Conservation (phyloP, 53 echinoderm and acorn worm genomes). For the Echinarachnius parma region DNA sequence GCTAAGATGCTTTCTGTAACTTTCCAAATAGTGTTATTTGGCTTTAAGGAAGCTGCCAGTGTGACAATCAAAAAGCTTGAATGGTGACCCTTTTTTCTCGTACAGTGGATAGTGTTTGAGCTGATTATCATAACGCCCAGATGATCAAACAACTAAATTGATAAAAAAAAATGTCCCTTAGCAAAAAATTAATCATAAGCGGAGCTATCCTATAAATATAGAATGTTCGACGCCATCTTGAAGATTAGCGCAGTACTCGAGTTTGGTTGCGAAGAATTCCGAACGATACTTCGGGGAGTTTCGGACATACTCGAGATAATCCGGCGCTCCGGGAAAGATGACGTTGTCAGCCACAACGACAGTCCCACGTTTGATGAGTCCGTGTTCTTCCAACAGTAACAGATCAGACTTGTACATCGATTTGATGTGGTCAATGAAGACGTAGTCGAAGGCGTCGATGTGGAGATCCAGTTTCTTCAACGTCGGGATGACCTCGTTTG, state of each 20-base stretch:
- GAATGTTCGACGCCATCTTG: slow-evolving; percentile 21
- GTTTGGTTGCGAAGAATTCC: slow-evolving; percentile 2
- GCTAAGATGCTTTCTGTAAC: no score
- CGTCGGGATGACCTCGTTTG: slow-evolving; percentile 59
- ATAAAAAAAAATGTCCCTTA: no score
- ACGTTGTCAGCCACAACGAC: slow-evolving; percentile 67
- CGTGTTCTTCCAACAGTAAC: slow-evolving; percentile 47
- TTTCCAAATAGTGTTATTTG: no score
- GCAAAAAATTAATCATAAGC: no score
- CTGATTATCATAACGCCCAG: no score
- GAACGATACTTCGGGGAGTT: slow-evolving; percentile 42
- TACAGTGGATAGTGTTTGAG: no score
- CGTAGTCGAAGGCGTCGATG: slow-evolving; percentile 60
- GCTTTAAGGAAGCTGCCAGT: no score
- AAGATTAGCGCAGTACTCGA: neutral
- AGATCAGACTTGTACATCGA: slow-evolving; percentile 57
- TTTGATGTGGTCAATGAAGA: slow-evolving; percentile 75
- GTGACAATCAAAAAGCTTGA: no score
- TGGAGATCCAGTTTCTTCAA: slow-evolving; percentile 37
- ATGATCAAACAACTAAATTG: no score
- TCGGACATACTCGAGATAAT: slow-evolving; percentile 57
- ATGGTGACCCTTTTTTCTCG: no score
- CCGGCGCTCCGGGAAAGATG: slow-evolving; percentile 53
- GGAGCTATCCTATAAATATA: neutral
- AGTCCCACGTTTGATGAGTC: slow-evolving; percentile 52